Base-by-base conservation (phyloP, 2,888 invertebrate species). In the Cosmia pyralina region DNA sequence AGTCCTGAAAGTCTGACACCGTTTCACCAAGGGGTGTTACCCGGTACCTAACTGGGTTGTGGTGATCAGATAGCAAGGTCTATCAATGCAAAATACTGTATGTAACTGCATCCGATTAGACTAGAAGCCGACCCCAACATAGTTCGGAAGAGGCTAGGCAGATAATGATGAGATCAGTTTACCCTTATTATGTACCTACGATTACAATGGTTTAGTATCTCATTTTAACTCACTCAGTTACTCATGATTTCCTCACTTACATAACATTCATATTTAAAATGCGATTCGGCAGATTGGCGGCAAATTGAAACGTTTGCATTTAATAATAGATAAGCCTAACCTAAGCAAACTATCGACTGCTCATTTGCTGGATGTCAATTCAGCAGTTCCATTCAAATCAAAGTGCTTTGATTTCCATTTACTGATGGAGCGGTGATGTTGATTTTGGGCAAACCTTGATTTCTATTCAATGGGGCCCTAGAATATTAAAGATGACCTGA, bases 361-460 rank as follows among this genome's bases (percentile, higher is more conserved):
- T 77, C 74, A 73, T 59, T 77, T 77, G 38, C 2, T 4, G 63
- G 67, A 57, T 63, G 66, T 81, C 58, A 65, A 75, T 50, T 77
- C 74, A 77, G 80, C 80, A 28, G 34, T 41, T 50, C 28, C 11
- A 50, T 66, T 66, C 22, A 58, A 63, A 58, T 38, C 7, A 8
- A 38, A 63, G 28, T n/a, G 28, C 34, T 63, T 75, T 72, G 41
- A 58, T 58, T 58, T 58, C 41, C 48, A 60, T 64, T 76, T 67
- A 28, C 17, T 53, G 57, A 53, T 50, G 11, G n/a, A 60, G 19
- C 50, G 38, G 8, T 22, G 15, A 22, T 48, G 48, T 63, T 73
- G 28, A 46, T 63, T 71, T 64, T 64, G 38, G 34, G 41, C 41
- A n/a, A 15, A 19, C 8, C 11, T 22, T 64, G 8, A 10, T 6